Evolutionary conservation across 2,113 vertebrate species (phyloP).

Genomic region (Agapornis roseicollis): DNA sequence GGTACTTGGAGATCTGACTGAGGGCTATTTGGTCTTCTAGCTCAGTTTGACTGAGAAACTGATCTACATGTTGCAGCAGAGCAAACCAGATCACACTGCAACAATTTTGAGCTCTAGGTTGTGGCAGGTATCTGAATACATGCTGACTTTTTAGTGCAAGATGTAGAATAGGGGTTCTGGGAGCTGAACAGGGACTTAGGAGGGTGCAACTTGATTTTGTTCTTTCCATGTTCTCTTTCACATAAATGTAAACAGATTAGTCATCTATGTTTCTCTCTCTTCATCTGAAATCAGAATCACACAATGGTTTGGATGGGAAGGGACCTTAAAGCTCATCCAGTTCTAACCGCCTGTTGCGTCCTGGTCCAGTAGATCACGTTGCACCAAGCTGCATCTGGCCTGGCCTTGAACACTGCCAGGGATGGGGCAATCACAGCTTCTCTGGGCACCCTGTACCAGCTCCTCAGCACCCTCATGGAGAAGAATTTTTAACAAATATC

Average conservation of each 20-base stretch:
- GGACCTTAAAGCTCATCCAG: not conserved
- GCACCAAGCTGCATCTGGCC: not conserved
- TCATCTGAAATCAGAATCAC: not conserved
- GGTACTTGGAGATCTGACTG: not conserved
- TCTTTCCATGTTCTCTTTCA: not conserved
- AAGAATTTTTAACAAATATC: not conserved
- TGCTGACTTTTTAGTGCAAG: not conserved
- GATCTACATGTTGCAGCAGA: not conserved
- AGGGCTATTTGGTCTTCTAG: not conserved
- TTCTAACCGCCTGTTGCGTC: not conserved
- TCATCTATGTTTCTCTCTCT: not conserved
- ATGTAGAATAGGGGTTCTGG: not conserved
- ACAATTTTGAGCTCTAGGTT: not conserved
- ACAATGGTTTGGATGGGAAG: not conserved
- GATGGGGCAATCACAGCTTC: not conserved
- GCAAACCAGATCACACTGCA: not conserved
- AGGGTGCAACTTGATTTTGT: not conserved
- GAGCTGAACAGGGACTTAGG: not conserved
- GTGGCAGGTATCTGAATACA: not conserved
- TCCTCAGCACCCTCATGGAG: not conserved
- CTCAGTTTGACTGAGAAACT: not conserved
- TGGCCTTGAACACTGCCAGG: not conserved
- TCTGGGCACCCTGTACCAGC: not conserved
- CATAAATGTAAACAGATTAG: not conserved
- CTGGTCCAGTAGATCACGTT: not conserved